Evolutionary conservation across 2,888 invertebrate genomes (phyloP).

Genomic region (Agrilus cyanescens): DNA sequence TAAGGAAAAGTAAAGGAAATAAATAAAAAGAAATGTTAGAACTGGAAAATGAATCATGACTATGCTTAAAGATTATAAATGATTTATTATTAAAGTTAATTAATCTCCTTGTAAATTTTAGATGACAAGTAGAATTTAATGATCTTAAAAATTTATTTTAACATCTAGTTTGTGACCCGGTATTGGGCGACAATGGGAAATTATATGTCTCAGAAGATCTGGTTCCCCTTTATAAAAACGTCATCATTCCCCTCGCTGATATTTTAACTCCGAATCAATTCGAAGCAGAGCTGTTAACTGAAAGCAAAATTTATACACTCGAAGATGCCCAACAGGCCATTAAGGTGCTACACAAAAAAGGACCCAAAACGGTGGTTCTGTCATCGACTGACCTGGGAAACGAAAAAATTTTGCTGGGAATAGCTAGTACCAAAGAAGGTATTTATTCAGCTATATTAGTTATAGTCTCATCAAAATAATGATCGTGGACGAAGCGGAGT

Average conservation of each 20-base stretch:
- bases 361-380: conserved; percentile 73
- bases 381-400: conserved; percentile 73
- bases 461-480: too few species aligned
- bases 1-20: too few species aligned
- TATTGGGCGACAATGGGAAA: conserved; percentile 92
- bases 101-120: too few species aligned
- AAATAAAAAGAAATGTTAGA: too few species aligned
- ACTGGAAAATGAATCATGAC: too few species aligned
- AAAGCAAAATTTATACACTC: conserved; percentile 53
- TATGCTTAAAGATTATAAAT: too few species aligned
- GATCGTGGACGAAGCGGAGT: too few species aligned
- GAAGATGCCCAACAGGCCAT: conserved; percentile 65
- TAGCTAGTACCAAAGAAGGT: conserved; percentile 60
- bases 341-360: conserved; percentile 63
- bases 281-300: conserved; percentile 82
- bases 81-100: too few species aligned
- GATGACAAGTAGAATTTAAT: too few species aligned
- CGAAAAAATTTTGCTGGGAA: conserved; percentile 47
- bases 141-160: too few species aligned
- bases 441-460: too few species aligned
- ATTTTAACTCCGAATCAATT: conserved; percentile 95
- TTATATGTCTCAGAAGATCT: conserved; percentile 90
- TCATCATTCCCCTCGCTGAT: conserved; percentile 81
- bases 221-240: conserved; percentile 74
- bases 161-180: conserved; percentile 86